Base-by-base conservation (phyloP, 2,113 vertebrate species). In the Reinhardtius hippoglossoides region DNA sequence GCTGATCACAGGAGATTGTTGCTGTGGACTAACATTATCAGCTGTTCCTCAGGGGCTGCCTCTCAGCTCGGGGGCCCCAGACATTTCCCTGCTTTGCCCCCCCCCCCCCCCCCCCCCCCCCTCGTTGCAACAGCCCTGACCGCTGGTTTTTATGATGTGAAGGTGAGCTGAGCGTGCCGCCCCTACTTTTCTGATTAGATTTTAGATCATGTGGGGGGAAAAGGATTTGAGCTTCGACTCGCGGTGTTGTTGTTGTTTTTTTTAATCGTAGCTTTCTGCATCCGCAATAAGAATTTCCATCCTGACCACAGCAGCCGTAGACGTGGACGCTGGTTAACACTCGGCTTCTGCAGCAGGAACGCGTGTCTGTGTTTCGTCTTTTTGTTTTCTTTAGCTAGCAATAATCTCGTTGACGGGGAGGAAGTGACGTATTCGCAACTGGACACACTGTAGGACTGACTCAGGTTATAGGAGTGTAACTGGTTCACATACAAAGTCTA, bases 321-420 rank as follows among this genome's bases (percentile, higher is more conserved):
- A 54, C 23, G 42, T 56, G 35, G 35, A 9, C 35, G 2, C 35
- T 61, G 61, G 40, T 13, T 78, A 56, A 42, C 65, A 31, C 46
- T 26, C 6, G 26, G 24, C 35, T 26, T n/a, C 76, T 50, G 24
- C 74, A 74, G 72, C 56, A 65, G 69, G 54, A 62, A 15, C 13
- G 21, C n/a, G 46, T 55, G 37, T 55, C 63, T 50, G 63, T 21
- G 50, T 63, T 52, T 61, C 52, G n/a, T 83, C 37, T 66, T 71
- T 56, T 74, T 74, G 42, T 82, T 85, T 67, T 71, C 50, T 40
- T 35, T 2, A 67, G 66, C 40, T 18, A 86, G 85, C 81, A 87
- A 88, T 89, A 84, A 86, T 76, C 40, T n/a, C 80, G 67, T 78
- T 57, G 71, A 83, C 58, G 44, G 50, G 37, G 46, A 18, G 57